Conservation (phyloP, 2,888 invertebrate species). For the Sthenelais limicola region DNA sequence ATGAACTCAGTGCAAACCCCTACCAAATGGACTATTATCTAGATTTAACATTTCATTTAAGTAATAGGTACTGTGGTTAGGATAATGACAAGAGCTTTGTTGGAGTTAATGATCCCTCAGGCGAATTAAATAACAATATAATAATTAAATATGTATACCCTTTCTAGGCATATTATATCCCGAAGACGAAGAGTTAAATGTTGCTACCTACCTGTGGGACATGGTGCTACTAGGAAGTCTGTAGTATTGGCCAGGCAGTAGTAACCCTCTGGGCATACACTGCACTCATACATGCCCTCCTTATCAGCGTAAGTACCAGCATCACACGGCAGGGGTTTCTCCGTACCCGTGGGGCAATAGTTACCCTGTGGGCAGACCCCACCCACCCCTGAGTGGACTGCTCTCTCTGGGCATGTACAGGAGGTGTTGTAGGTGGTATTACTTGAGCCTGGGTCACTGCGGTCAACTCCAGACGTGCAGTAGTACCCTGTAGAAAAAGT, state of each 20-base stretch:
- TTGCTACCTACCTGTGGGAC: slow-evolving; percentile 54
- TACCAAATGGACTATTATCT: too few species aligned
- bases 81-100: too few species aligned
- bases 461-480: slow-evolving; percentile 67
- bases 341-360: slow-evolving; percentile 59
- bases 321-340: slow-evolving; percentile 52
- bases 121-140: not conserved
- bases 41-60: too few species aligned
- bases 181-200: not conserved
- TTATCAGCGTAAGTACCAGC: slow-evolving; percentile 57
- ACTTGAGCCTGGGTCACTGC: slow-evolving; percentile 58
- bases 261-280: slow-evolving; percentile 56
- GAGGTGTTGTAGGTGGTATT: slow-evolving; percentile 54
- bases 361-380: slow-evolving; percentile 66
- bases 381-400: slow-evolving; percentile 62
- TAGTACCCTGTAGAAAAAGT: slow-evolving; percentile 62
- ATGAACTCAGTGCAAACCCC: too few species aligned
- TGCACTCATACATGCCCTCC: slow-evolving; percentile 53
- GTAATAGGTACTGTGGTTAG: too few species aligned
- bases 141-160: not conserved
- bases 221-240: slow-evolving; percentile 53
- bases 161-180: not conserved
- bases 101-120: too few species aligned
- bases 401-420: slow-evolving; percentile 59
- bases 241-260: slow-evolving; percentile 58